Evolutionary conservation across 2,797 vertebrate species (phyloP), one percentile per base, ranked within the genome.

Genomic region (Agapornis canus): DNA sequence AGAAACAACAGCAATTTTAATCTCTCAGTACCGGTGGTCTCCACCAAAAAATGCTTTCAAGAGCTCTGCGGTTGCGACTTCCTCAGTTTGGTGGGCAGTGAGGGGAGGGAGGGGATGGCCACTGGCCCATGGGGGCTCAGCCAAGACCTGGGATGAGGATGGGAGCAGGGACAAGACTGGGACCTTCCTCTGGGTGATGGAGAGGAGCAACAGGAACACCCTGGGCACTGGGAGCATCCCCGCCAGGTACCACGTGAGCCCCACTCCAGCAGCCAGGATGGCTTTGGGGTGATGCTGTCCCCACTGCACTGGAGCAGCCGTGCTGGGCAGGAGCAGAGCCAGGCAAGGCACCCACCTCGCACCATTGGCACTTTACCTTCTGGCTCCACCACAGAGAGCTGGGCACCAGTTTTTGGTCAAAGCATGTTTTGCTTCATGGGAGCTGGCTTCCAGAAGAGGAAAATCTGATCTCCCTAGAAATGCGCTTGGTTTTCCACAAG

Each of bases 1-100:
- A 97, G 97, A 97, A 97, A 97, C 96, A 97, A 97, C 96, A 97
- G 96, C 96, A 95, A 94, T 97, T 97, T 97, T 95, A 96, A 96
- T 96, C 96, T 94, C 96, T 97, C 97, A 76, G 94, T 89, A 96
- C 96, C 79, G 97, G 96, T 97, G 96, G 96, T 97, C 97, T 97
- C 93, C 68, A 95, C 96, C 95, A 88, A 89, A 96, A 96, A 97
- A 95, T 91, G 94, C 91, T 95, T 96, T 96, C 91, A 93, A 96
- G 92, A 90, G 82, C 89, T 90, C 93, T 96, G 96, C 10, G 95
- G 96, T 96, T 82, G 73, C 25, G 17, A 87, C 95, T 96, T 97
- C 94, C 96, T 92, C 48, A 0, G 92, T 48, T 76, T 90, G 93
- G 95, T 88, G 95, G 96, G 95, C 91, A 95, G 95, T 7, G 6